Evolutionary conservation across 2,888 invertebrate genomes (phyloP).

Genomic region (Drosophila paracracens): DNA sequence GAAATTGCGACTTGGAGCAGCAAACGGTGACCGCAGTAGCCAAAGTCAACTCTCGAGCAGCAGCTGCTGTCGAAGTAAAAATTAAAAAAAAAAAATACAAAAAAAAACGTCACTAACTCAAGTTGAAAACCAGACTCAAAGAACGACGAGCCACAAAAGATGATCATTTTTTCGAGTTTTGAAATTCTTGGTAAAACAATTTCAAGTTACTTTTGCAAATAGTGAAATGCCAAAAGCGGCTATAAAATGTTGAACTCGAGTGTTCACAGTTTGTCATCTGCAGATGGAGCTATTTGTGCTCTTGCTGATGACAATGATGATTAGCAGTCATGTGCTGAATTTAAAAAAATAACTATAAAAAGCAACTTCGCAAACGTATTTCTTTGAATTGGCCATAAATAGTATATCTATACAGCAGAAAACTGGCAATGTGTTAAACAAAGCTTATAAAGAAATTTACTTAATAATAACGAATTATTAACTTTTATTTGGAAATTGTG

Average conservation of each 20-base stretch:
- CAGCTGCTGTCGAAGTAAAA: constrained; percentile 55
- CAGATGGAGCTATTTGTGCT: constrained; percentile 29
- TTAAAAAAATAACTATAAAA: constrained; percentile 30
- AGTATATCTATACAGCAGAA: background rate
- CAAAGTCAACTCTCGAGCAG: constrained; percentile 45
- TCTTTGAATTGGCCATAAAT: constrained; percentile 29
- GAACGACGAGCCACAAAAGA: constrained; percentile 26
- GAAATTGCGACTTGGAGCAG: constrained; percentile 60
- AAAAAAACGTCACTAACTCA: constrained; percentile 33
- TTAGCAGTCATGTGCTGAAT: constrained; percentile 62
- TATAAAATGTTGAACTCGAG: constrained; percentile 20
- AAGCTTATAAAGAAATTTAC: constrained; percentile 44
- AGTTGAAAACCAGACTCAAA: constrained; percentile 19
- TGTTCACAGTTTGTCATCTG: constrained; percentile 3
- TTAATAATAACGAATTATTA: constrained; percentile 20
- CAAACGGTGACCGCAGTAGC: constrained; percentile 42
- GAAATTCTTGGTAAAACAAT: constrained; percentile 73
- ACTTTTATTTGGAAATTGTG: background rate
- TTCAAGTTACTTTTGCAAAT: constrained; percentile 57
- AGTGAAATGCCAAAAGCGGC: constrained; percentile 21
- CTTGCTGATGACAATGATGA: constrained; percentile 17
- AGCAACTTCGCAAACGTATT: constrained; percentile 33
- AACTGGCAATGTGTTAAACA: constrained; percentile 46
- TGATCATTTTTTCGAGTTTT: constrained; percentile 56
- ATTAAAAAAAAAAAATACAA: background rate